Evolutionary conservation across 1,140 invertebrate species (phyloP).

Genomic region (Orius laevigatus): DNA sequence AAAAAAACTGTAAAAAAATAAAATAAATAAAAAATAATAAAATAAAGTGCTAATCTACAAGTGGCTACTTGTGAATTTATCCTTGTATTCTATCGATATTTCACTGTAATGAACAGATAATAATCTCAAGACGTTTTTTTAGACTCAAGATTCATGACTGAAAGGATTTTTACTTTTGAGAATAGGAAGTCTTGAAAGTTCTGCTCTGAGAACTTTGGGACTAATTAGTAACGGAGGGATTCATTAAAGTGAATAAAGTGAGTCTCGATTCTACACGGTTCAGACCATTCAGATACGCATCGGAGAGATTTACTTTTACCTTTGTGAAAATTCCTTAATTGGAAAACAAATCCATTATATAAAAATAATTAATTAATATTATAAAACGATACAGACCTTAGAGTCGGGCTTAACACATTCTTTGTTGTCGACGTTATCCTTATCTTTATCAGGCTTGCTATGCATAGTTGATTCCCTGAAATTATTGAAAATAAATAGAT

Average conservation of each 20-base stretch:
- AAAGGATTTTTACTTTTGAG: background rate
- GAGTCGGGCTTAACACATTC: background rate
- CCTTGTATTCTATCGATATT: background rate
- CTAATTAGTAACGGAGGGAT: constrained; percentile 7
- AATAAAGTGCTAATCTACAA: background rate
- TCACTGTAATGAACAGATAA: too few species aligned
- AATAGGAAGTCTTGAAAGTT: constrained; percentile 1
- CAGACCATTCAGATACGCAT: too few species aligned
- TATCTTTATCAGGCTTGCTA: constrained; percentile 1
- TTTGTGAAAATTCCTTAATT: too few species aligned
- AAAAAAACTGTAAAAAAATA: constrained; percentile 8
- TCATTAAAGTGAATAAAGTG: too few species aligned
- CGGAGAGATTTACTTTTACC: too few species aligned
- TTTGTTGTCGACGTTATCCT: background rate
- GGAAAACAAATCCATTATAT: too few species aligned
- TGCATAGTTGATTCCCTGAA: too few species aligned
- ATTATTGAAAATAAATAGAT: too few species aligned
- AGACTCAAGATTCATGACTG: constrained; percentile 1
- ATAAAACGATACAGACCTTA: background rate
- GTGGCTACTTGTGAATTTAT: background rate
- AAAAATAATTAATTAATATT: too few species aligned
- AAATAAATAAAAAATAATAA: constrained; percentile 3
- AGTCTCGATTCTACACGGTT: too few species aligned
- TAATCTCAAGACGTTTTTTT: background rate
- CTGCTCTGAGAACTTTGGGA: background rate